Base-by-base conservation (phyloP, 2,113 vertebrate genomes). In the Charadrius vociferus region DNA sequence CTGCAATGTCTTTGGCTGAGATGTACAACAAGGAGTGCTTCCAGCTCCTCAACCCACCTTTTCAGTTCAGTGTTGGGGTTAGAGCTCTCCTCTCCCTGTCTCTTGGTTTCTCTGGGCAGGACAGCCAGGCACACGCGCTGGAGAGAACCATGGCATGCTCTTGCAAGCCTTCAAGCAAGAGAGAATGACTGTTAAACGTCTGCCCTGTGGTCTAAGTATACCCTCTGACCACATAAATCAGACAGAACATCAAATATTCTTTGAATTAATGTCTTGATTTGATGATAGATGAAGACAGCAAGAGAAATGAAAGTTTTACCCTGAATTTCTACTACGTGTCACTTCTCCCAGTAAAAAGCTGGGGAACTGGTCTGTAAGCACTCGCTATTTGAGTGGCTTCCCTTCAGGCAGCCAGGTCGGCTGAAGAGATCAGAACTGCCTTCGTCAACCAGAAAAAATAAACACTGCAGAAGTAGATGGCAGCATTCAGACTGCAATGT, bases 171-270 rank as follows among this genome's bases (percentile, higher is more conserved):
- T 90, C 37, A 58, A 66, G n/a, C 7, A 62, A 36, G 36, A 78
- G 1, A 73, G 24, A 7, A 55, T 0, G 0, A 26, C 43, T 32
- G 26, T 63, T 50, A 68, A 82, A 56, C 1, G 4, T 30, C 77
- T 67, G 29, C 13, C 47, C 47, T 34, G 19, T 59, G 23, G 9
- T 63, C 41, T 55, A 91, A 58, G 41, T 29, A 53, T 39, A 67
- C 26, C 50, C 26, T 50, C 59, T 22, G 12, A 74, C 6, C 22
- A 36, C 32, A 63, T 32, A n/a, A 67, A 65, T 86, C 45, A 90
- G 39, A 43, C 24, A 23, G 4, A 79, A 71, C 36, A 71, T 29
- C 63, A 94, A 75, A 65, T 18, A 88, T 59, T 71, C 65, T n/a
- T 74, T 82, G 43, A 81, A 68, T 86, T 58, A 61, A 24, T 78